These are phyloP conservation scores for Typhlichthys eigenmanni DNA, from an alignment of 2,797 vertebrate species.

Conservation along the genomic window DNA sequence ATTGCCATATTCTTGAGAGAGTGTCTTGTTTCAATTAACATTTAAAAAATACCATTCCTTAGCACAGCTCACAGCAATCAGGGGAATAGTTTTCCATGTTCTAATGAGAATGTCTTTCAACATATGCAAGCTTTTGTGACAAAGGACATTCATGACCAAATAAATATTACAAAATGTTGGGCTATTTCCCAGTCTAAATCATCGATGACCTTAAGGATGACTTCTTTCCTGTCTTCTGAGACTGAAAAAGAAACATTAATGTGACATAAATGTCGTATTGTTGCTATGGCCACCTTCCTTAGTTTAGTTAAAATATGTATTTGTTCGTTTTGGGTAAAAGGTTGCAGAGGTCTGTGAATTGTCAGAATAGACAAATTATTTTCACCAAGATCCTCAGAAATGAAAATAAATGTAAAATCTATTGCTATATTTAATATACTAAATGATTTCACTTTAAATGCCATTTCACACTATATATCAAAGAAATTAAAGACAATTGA, in stretches of 20 bases:
- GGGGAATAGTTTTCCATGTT: conserved; percentile 55
- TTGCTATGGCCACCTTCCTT: conserved; percentile 12
- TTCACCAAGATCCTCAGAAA: too few relatives aligned
- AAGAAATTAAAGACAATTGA: conserved; percentile 51
- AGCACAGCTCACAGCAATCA: conserved; percentile 27
- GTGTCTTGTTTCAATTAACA: conserved; percentile 65
- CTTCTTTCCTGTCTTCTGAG: conserved; percentile 18
- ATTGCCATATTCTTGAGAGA: conserved; percentile 64
- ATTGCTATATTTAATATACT: neutral
- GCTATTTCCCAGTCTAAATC: conserved; percentile 59
- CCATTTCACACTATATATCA: conserved; percentile 27
- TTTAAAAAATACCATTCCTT: conserved; percentile 40
- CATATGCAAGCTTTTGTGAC: conserved; percentile 36
- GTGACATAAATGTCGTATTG: conserved; percentile 32
- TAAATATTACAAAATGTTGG: conserved; percentile 52
- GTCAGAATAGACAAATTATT: neutral
- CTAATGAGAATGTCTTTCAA: conserved; percentile 58
- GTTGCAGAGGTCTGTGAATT: conserved; percentile 17
- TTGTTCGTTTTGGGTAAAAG: conserved; percentile 23
- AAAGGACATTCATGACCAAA: conserved; percentile 42
- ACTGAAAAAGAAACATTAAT: conserved; percentile 31
- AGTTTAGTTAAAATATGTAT: conserved; percentile 24
- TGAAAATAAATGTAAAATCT: too few relatives aligned
- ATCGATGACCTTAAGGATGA: conserved; percentile 48
- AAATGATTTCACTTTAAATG: neutral